These are phyloP conservation scores for Cuniculus paca DNA, from an alignment of 2,797 vertebrate genomes.

Conservation along the genomic window DNA sequence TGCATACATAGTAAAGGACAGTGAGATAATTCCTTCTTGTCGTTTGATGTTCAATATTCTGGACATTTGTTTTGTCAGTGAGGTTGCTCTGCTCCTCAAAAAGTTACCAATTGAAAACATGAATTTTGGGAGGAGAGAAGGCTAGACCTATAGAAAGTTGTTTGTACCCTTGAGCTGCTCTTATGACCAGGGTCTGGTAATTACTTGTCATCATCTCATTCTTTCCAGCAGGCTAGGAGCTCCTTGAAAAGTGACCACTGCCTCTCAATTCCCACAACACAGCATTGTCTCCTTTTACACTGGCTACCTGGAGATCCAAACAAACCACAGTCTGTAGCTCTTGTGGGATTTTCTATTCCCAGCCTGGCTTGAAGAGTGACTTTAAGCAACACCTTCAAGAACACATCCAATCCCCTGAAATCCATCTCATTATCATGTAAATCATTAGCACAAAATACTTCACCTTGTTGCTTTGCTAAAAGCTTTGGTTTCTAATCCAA, in stretches of 20 bases:
- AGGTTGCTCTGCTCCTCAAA: not conserved
- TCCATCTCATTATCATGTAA: constrained; percentile 79
- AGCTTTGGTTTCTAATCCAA: constrained; percentile 85
- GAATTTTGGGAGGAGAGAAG: not conserved
- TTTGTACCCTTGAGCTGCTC: not conserved
- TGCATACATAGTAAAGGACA: not conserved
- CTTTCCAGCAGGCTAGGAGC: not conserved
- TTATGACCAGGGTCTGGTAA: not conserved
- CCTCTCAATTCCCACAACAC: not conserved
- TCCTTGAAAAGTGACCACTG: not conserved
- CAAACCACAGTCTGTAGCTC: not conserved
- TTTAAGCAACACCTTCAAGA: constrained; percentile 70
- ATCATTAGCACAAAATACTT: constrained; percentile 78
- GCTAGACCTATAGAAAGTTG: not conserved
- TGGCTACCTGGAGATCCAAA: not conserved
- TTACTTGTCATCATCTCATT: not conserved
- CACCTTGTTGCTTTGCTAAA: constrained; percentile 84
- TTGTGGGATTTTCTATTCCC: constrained; percentile 36
- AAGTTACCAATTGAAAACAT: not conserved
- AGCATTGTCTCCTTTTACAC: not conserved
- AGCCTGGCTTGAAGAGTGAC: constrained; percentile 26
- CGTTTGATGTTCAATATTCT: not conserved
- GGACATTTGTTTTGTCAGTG: not conserved
- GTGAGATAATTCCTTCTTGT: not conserved
- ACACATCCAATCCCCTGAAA: constrained; percentile 68